Percentiles rank a stretch among this genome's conserved stretches.
Evolutionary conservation across 2,113 vertebrate genomes (phyloP).

Genomic region (Litocranius walleri): DNA sequence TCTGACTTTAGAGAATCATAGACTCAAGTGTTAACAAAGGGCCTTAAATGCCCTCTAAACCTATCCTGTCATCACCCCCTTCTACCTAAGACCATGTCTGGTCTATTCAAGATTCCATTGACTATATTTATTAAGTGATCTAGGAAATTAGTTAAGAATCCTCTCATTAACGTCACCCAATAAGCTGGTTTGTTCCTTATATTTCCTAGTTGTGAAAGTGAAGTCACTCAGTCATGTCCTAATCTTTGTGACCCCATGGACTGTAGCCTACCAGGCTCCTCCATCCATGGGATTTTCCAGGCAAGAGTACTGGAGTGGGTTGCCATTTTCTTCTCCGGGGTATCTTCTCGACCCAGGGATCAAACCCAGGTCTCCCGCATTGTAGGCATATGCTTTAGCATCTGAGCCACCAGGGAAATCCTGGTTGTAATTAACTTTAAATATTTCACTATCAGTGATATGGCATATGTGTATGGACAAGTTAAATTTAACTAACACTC

Average conservation of each 20-base stretch:
- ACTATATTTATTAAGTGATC: background rate
- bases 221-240: background rate
- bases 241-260: background rate
- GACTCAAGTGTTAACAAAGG: background rate
- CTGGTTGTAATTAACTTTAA: background rate
- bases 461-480: background rate
- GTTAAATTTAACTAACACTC: background rate
- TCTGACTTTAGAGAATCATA: background rate
- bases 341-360: background rate
- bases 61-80: background rate
- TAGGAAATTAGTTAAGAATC: background rate
- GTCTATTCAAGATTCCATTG: background rate
- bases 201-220: background rate
- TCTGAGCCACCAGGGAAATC: background rate
- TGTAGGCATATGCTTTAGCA: background rate
- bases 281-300: background rate
- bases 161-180: background rate
- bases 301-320: background rate
- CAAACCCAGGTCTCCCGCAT: fast-evolving
- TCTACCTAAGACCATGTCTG: background rate
- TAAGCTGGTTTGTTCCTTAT: background rate
- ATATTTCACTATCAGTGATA: background rate
- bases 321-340: background rate
- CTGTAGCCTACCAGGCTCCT: background rate
- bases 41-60: background rate